Evolutionary conservation across 1,140 invertebrate species (phyloP), one percentile per base, ranked within the genome.

Genomic region (Ceratina australensis): DNA sequence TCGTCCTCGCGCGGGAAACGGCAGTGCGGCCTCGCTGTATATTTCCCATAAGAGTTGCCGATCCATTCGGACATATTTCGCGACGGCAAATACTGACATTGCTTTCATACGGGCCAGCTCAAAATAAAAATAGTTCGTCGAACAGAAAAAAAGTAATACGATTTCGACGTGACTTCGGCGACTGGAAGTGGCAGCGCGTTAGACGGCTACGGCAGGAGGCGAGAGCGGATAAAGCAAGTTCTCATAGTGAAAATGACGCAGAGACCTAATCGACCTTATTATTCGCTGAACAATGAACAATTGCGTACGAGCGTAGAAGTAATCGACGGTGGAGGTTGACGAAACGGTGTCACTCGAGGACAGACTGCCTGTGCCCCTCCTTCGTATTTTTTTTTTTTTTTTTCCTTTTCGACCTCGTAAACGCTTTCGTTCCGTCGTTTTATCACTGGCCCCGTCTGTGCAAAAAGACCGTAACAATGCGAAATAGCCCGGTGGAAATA

Each of bases 261-360:
- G 61, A 72, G 52, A 50, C 66, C 79, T 85, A 85, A 85, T 85
- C 82, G 82, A 84, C 83, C 83, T 84, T 81, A 85, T 84, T 85
- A 81, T 78, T 84, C 83, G 82, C 56, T 84, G 83, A 85, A 83
- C 83, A 84, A 85, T 80, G 83, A 84, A 85, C 83, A 78, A 85
- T 85, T 78, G 83, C 83, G 83, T 75, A 85, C 61, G 69, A 72
- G 82, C 80, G 79, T 84, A 84, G 78, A 84, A 81, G 60, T 80
- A 80, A 85, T 85, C 82, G 71, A 73, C 78, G 69, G 76, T 80
- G 33, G 33, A 76, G 78, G 61, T 72, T 73, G 82, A 76, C 83
- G 69, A 84, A 78, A 71, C 71, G 33, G 66, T 49, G 64, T 75
- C 73, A 68, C 69, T 79, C 81, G 79, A 86, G 74, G 79, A 79